These are phyloP conservation scores for Lutjanus campechanus DNA, from an alignment of 2,797 vertebrate species.

Conservation along the genomic window DNA sequence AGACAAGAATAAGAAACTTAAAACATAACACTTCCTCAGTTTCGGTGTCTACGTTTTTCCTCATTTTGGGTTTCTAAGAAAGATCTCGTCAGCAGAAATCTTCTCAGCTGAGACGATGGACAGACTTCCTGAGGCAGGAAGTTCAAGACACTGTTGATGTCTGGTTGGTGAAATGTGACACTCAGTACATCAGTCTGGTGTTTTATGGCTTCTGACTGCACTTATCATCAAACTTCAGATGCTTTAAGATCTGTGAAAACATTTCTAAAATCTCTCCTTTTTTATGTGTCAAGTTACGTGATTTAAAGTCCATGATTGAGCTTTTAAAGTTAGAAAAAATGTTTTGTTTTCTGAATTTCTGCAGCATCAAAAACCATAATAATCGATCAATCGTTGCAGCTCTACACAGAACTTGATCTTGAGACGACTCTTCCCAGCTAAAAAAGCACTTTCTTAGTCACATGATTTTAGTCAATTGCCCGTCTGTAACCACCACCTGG, in stretches of 20 bases:
- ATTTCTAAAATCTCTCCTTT: not conserved
- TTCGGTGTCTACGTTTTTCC: not conserved
- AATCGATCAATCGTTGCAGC: too few species aligned
- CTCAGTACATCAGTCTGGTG: not conserved
- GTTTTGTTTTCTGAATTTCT: too few species aligned
- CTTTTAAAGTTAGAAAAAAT: not conserved
- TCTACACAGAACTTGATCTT: too few species aligned
- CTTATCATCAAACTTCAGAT: not conserved
- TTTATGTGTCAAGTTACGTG: not conserved
- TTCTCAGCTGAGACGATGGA: not conserved
- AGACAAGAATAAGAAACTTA: not conserved
- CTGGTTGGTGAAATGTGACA: not conserved
- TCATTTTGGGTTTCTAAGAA: not conserved
- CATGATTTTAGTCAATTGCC: too few species aligned
- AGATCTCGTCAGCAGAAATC: not conserved
- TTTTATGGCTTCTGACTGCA: not conserved
- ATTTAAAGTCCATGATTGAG: not conserved
- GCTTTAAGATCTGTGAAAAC: not conserved
- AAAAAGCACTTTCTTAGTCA: too few species aligned
- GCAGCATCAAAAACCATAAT: too few species aligned
- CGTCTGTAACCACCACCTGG: too few species aligned
- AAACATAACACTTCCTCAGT: too few species aligned
- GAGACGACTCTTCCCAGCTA: too few species aligned
- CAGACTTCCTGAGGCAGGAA: slow-evolving; percentile 7
- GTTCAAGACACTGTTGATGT: not conserved